phyloP scores from a whole-genome alignment of 2,113 vertebrate genomes.

The Calidris pugnax region DNA sequence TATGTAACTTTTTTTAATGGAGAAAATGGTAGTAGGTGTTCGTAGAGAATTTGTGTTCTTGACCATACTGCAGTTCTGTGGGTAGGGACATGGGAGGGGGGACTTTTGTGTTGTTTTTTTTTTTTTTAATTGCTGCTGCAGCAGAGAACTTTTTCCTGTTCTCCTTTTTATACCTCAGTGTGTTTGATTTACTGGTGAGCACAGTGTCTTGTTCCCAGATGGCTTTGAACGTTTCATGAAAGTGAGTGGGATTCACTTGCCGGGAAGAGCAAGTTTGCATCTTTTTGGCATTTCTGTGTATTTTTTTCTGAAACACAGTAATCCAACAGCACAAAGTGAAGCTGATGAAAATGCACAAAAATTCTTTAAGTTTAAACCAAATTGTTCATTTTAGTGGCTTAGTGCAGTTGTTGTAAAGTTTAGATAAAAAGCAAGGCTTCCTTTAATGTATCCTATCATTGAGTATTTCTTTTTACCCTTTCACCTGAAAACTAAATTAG shows the following conservation, averaged over 20 bases:
- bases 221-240: background rate
- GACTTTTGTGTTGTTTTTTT: background rate
- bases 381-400: conserved; percentile 49
- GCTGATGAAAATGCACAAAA: conserved; percentile 68
- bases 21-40: conserved; percentile 42
- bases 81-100: conserved; percentile 41
- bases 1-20: conserved; percentile 39
- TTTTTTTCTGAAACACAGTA: conserved; percentile 47
- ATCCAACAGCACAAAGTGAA: conserved; percentile 51
- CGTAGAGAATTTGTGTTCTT: conserved; percentile 68
- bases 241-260: conserved; percentile 58
- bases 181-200: conserved; percentile 65
- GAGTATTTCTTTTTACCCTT: background rate
- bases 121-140: conserved; percentile 77
- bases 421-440: conserved; percentile 21
- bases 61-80: conserved; percentile 62
- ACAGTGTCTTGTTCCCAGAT: conserved; percentile 54
- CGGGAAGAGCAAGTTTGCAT: conserved; percentile 55
- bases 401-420: background rate
- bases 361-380: conserved; percentile 40
- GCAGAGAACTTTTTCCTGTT: conserved; percentile 75
- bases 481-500: background rate
- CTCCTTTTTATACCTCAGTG: conserved; percentile 76
- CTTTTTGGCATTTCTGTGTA: conserved; percentile 56
- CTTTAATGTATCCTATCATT: background rate